A percentile compares a stretch with the other conserved stretches of the same genome.
Evolutionary conservation across 2,797 vertebrate genomes (phyloP).

Genomic region (Adrianichthys oophorus): DNA sequence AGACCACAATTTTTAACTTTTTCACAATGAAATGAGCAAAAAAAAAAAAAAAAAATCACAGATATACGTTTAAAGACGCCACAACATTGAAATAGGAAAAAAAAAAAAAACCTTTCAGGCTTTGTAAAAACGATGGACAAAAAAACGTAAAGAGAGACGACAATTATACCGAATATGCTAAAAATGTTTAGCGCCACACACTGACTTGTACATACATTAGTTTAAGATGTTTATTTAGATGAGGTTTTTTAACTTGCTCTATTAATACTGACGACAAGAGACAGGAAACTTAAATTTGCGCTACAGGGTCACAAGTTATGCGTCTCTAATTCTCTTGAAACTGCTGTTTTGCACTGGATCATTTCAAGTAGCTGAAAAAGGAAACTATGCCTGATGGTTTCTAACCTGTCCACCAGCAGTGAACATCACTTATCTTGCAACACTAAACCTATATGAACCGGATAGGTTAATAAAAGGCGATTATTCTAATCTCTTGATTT

Average conservation of each 20-base stretch:
- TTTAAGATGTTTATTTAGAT: conserved; percentile 29
- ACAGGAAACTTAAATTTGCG: conserved; percentile 31
- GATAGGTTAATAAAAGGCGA: neutral
- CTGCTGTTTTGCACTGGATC: no score
- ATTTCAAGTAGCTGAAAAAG: conserved; percentile 18
- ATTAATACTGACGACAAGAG: conserved; percentile 35
- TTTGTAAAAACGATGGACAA: conserved; percentile 7
- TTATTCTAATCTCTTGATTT: conserved; percentile 16
- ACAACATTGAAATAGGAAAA: conserved; percentile 21
- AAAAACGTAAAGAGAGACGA: conserved; percentile 17
- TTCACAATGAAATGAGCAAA: conserved; percentile 11
- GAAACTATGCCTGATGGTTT: neutral
- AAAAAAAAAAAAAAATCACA: conserved; percentile 17
- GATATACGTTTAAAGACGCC: conserved; percentile 32
- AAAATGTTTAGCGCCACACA: conserved; percentile 49
- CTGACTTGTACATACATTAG: conserved; percentile 51
- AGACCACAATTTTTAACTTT: conserved; percentile 40
- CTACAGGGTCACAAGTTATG: conserved; percentile 23
- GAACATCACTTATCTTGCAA: no score
- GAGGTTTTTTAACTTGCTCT: conserved; percentile 25
- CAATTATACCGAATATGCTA: conserved; percentile 47
- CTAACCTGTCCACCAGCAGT: no score
- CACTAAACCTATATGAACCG: neutral
- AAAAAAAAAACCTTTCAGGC: conserved; percentile 12
- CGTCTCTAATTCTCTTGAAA: conserved; percentile 16